phyloP scores from a whole-genome alignment of 2,888 invertebrate species.

The Meta bourneti region DNA sequence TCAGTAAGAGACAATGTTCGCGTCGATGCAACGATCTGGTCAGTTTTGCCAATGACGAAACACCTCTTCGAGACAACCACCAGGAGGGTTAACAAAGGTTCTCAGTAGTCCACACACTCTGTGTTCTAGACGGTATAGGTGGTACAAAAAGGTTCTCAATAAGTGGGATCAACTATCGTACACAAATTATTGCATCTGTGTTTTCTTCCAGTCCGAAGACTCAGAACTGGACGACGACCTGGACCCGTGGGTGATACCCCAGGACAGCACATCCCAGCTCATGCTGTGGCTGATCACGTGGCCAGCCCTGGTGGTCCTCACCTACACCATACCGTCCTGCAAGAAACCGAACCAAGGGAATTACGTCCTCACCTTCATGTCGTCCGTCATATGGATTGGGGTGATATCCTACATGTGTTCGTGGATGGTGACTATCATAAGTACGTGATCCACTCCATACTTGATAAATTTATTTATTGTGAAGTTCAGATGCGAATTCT shows the following conservation, averaged over 20 bases:
- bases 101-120: no score
- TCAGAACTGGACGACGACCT: constrained; percentile 70
- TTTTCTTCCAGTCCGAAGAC: constrained; percentile 49
- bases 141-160: no score
- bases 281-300: constrained; percentile 90
- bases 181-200: no score
- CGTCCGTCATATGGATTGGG: constrained; percentile 97
- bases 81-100: no score
- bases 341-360: constrained; percentile 90
- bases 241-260: constrained; percentile 56
- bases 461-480: not conserved
- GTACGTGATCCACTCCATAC: constrained; percentile 36
- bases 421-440: constrained; percentile 97
- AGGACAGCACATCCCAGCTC: constrained; percentile 56
- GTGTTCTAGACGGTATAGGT: no score
- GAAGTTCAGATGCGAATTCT: not conserved
- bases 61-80: no score
- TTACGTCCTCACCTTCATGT: constrained; percentile 93
- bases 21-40: no score
- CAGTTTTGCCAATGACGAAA: no score
- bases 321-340: constrained; percentile 94
- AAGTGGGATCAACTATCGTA: no score
- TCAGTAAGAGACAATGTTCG: no score
- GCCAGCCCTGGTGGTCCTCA: constrained; percentile 91
- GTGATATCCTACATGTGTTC: constrained; percentile 94